These are phyloP conservation scores for Synaphobranchus kaupii DNA, from an alignment of 2,797 vertebrate species.

Conservation along the genomic window DNA sequence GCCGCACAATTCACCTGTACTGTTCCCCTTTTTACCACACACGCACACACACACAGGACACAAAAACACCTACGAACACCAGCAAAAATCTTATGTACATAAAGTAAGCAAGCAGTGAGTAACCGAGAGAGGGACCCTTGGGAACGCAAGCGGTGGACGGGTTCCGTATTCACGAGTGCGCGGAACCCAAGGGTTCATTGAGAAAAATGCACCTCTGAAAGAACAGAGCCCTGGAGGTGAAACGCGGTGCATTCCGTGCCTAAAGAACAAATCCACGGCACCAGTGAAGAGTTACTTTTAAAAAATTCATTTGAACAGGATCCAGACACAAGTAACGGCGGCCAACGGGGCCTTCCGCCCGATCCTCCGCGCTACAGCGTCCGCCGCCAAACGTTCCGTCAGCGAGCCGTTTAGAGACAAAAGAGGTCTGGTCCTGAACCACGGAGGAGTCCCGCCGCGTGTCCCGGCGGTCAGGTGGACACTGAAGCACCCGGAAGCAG, in stretches of 20 bases:
- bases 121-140: not conserved
- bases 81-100: slow-evolving; percentile 38
- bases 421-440: slow-evolving; percentile 59
- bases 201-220: not conserved
- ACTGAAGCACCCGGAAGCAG: slow-evolving; percentile 47
- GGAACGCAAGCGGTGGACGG: not conserved
- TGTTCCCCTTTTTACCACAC: slow-evolving; percentile 11
- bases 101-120: slow-evolving; percentile 17
- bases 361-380: slow-evolving; percentile 21
- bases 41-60: slow-evolving; percentile 21
- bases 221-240: not conserved
- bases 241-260: not conserved
- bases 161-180: not conserved
- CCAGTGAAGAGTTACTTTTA: not conserved
- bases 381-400: slow-evolving; percentile 45
- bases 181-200: not conserved
- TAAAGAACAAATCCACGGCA: not conserved
- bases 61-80: slow-evolving; percentile 36
- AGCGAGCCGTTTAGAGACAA: slow-evolving; percentile 74
- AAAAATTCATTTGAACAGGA: slow-evolving; percentile 35
- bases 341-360: not conserved
- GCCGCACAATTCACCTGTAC: slow-evolving; percentile 14
- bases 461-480: slow-evolving; percentile 32
- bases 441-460: slow-evolving; percentile 56
- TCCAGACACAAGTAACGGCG: slow-evolving; percentile 55